phyloP scores from a whole-genome alignment of 2,888 invertebrate genomes.

The Notodromas monacha region DNA sequence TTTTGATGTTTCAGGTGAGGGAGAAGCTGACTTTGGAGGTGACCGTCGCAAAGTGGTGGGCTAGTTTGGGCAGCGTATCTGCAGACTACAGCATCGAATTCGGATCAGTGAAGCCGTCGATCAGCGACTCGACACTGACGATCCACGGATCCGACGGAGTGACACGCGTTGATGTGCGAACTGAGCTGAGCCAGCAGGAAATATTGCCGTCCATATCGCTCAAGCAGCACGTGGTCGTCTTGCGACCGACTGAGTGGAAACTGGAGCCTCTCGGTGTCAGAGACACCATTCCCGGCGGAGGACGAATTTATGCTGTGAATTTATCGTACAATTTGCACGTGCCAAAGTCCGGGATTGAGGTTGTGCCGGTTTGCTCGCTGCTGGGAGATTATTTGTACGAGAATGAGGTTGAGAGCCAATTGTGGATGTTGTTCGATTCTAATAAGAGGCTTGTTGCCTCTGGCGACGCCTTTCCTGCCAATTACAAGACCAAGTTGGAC shows the following conservation, averaged over 20 bases:
- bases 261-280: constrained; percentile 16
- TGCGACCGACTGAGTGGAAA: constrained; percentile 10
- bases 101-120: constrained; percentile 40
- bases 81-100: constrained; percentile 45
- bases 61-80: constrained; percentile 41
- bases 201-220: constrained; percentile 36
- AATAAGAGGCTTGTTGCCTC: constrained; percentile 54
- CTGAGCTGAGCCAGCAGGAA: constrained; percentile 37
- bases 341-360: constrained; percentile 43
- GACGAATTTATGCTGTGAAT: constrained; percentile 66
- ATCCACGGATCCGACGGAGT: constrained; percentile 44
- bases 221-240: constrained; percentile 30
- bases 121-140: constrained; percentile 22
- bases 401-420: constrained; percentile 72
- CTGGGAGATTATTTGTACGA: constrained; percentile 71
- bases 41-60: constrained; percentile 79
- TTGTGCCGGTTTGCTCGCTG: constrained; percentile 22
- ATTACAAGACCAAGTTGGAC: constrained; percentile 51
- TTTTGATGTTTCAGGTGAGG: background rate
- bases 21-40: constrained; percentile 40
- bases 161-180: constrained; percentile 30
- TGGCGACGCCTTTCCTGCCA: constrained; percentile 62
- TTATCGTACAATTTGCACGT: constrained; percentile 57
- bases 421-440: constrained; percentile 78
- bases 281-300: constrained; percentile 49